Base-by-base conservation (phyloP, 2,797 vertebrate genomes). In the Tiaroga cobitis region DNA sequence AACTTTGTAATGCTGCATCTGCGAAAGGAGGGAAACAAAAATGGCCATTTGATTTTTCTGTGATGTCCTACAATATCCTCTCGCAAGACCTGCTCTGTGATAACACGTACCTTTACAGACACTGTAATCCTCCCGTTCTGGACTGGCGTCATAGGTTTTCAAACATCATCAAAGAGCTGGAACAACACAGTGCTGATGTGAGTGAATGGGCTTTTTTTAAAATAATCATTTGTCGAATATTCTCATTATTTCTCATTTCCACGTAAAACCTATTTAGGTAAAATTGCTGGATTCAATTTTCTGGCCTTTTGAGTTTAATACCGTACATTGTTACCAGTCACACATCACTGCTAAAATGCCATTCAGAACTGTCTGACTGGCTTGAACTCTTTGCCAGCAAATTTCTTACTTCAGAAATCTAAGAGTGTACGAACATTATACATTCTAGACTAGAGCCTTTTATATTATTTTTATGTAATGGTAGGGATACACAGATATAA, bases 31-130 rank as follows among this genome's bases (percentile, higher is more conserved):
- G 93, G 90, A 18, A 51, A 0, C 82, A 67, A 84, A 89, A 81
- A 76, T 77, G 87, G 13, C 88, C 88, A 1, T 98, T 98, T 90
- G 97, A 99, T 91, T 99, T 99, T 91, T 96, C 97, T 0, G 96
- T 99, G 68, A 96, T 99, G 96, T 97, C 97, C 70, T 99, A 99
- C 93, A 99, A 99, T 90, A 98, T 99, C 91, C 96, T 99, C 88
- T 97, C 98, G 0, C 98, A 99, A 93, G 95, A 97, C 81, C 95
- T 99, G 74, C 93, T 99, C 90, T 95, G 96, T 87, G 96, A 96
- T 90, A 99, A 99, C 85, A 88, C 89, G 4, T 95, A 97, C 89
- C 95, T 99, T 84, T 99, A 99, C 91, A 94, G 76, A 67, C 97
- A 99, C 92, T 99, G 98, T 86, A 88, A 90, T 76, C 93, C 94